Evolutionary conservation across 1,140 invertebrate species (phyloP).

Genomic region (Trinorchestia longiramus): DNA sequence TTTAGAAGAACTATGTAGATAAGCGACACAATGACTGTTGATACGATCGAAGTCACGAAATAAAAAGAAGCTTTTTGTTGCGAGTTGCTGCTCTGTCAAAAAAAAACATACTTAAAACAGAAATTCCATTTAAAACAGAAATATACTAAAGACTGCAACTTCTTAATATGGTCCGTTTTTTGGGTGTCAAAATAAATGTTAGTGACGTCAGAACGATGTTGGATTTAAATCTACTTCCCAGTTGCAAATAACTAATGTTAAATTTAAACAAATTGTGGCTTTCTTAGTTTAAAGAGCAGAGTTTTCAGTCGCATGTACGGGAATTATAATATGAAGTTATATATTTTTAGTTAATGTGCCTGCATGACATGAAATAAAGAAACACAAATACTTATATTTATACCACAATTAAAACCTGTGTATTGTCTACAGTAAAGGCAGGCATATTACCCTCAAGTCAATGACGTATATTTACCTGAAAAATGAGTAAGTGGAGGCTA

Average conservation of each 20-base stretch:
- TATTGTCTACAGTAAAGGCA: not conserved
- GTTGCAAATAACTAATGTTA: not conserved
- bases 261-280: not conserved
- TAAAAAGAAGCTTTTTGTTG: not conserved
- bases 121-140: not conserved
- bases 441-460: not conserved
- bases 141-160: not conserved
- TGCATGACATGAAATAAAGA: not conserved
- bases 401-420: not conserved
- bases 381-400: not conserved
- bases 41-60: not conserved
- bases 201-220: not conserved
- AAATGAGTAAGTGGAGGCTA: not conserved
- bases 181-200: not conserved
- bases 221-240: not conserved
- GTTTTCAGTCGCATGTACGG: not conserved
- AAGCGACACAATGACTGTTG: not conserved
- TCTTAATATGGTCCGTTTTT: not conserved
- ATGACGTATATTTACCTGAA: not conserved
- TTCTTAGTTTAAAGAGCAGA: not conserved
- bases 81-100: not conserved
- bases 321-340: not conserved
- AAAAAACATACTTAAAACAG: not conserved
- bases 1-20: not conserved
- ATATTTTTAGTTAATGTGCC: not conserved